Evolutionary conservation across 1,140 invertebrate species (phyloP), one percentile per base, ranked within the genome.

Genomic region (Tetramorium simillimum): DNA sequence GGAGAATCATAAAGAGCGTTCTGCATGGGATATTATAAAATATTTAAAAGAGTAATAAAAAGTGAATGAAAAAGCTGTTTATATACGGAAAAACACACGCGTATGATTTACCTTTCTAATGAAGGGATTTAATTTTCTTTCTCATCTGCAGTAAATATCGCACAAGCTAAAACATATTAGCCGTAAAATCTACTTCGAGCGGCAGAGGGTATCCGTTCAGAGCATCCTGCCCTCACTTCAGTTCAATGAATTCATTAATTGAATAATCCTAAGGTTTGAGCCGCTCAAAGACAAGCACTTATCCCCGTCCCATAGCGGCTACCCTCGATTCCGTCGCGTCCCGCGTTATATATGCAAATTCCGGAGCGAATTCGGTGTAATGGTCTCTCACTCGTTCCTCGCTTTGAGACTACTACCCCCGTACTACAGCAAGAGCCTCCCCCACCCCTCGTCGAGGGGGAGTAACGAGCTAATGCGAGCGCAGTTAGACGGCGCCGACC

Each of bases 321-420:
- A 78, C 58, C 75, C 40, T 21, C 76, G 56, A 28, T 81, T 33
- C 75, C 70, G 53, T 40, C 69, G 73, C 37, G 46, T 18, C 60
- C 86, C 73, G 70, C 85, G 90, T 89, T 91, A 91, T 92, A 88
- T 88, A 92, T 92, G 89, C 90, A 92, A 92, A 92, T 92, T 88
- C 73, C 80, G 75, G 24, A 69, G 75, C 82, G 90, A 92, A 91
- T 90, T 91, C 84, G 85, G 69, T 84, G 87, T 87, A 90, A 92
- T 87, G 67, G 77, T 76, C 58, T 76, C 86, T 86, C 63, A n/a
- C 75, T 51, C 77, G 28, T 49, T 86, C 28, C 67, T 21, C 43
- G 28, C 46, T 70, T 81, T 70, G 46, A 81, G 51, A 69, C 77
- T 58, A 77, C 40, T 3, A 37, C 12, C 5, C 9, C 37, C 2